phyloP scores from a whole-genome alignment of 2,113 vertebrate genomes.

The Lepidothrix coronata region DNA sequence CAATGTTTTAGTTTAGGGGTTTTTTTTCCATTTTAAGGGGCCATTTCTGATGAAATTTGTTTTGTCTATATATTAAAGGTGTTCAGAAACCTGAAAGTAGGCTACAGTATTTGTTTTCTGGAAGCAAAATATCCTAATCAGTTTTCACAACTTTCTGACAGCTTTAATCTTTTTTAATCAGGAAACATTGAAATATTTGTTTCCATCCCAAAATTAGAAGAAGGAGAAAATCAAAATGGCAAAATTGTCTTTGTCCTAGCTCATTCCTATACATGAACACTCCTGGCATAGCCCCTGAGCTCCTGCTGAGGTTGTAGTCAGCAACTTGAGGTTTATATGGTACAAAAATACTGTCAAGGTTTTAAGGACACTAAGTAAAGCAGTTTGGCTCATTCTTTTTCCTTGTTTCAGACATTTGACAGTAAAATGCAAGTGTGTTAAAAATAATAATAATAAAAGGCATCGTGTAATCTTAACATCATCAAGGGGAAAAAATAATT shows the following conservation, averaged over 20 bases:
- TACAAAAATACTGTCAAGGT: not conserved
- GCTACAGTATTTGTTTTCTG: not conserved
- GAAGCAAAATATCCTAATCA: not conserved
- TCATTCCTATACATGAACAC: not conserved
- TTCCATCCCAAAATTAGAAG: not conserved
- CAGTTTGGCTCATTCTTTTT: not conserved
- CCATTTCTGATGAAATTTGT: not conserved
- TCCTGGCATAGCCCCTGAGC: not conserved
- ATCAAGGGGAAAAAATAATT: not conserved
- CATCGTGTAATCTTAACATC: not conserved
- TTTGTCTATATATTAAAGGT: not conserved
- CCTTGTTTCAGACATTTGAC: not conserved
- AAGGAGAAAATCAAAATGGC: not conserved
- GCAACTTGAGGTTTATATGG: not conserved
- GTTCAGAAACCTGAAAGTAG: not conserved
- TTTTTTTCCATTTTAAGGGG: not conserved
- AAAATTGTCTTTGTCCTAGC: not conserved
- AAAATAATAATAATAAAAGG: not conserved
- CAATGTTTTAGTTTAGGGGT: not conserved
- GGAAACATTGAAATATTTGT: not conserved
- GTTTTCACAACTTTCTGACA: not conserved
- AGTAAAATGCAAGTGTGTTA: not conserved
- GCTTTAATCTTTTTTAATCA: not conserved
- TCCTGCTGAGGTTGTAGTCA: not conserved
- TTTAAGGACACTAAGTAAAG: not conserved